These are phyloP conservation scores for Oscheius sp. DNA, from an alignment of 2,888 invertebrate species.

Conservation along the genomic window DNA sequence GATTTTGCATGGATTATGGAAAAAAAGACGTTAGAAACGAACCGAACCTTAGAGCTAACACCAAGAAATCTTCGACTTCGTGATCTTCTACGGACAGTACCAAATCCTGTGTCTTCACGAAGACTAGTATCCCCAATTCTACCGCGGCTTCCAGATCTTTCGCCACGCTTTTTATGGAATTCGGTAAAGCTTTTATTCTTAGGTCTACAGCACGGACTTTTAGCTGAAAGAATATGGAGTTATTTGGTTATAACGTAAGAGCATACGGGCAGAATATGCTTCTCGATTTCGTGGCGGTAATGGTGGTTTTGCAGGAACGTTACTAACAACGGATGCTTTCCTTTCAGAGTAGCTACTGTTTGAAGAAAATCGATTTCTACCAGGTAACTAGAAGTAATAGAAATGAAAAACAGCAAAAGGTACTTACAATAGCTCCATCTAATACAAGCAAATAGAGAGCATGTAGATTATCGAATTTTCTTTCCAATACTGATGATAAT, in stretches of 20 bases:
- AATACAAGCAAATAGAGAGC: constrained; percentile 93
- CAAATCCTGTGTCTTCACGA: not conserved
- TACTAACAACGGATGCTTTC: not conserved
- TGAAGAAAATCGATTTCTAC: not conserved
- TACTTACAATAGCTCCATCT: constrained; percentile 40
- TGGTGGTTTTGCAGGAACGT: not conserved
- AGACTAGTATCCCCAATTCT: constrained; percentile 2
- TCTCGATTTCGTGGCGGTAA: not conserved
- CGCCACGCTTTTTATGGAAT: not conserved
- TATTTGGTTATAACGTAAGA: not conserved
- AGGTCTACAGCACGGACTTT: no score
- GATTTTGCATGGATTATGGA: not conserved
- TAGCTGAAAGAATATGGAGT: not conserved
- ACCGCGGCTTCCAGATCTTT: not conserved
- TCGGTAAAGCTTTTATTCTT: no score
- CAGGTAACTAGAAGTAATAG: not conserved
- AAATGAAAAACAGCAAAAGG: not conserved
- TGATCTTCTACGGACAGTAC: not conserved
- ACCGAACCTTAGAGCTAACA: constrained; percentile 1
- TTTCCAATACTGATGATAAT: constrained; percentile 92
- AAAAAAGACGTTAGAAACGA: not conserved
- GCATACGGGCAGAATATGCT: not conserved
- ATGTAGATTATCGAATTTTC: constrained; percentile 98
- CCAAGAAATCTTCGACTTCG: not conserved
- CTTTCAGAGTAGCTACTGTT: not conserved